These are phyloP conservation scores for Agrotis puta DNA, from an alignment of 2,888 invertebrate species.

Conservation along the genomic window DNA sequence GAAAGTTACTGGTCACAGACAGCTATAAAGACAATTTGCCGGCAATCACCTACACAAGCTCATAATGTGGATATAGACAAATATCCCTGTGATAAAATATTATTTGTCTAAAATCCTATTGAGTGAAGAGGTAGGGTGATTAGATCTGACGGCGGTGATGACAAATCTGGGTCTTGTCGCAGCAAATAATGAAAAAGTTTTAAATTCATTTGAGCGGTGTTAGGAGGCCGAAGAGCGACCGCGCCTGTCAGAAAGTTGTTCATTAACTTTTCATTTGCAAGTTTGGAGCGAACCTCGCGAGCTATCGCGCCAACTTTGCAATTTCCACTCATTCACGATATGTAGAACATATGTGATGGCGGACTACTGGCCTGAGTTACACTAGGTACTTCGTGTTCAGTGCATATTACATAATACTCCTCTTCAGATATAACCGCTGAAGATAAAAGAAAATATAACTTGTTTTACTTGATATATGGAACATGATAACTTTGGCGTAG, in stretches of 20 bases:
- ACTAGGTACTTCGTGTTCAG: slow-evolving; percentile 29
- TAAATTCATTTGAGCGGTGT: slow-evolving; percentile 79
- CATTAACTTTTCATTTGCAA: slow-evolving; percentile 89
- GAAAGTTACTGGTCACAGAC: slow-evolving; percentile 52
- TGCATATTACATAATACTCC: slow-evolving; percentile 23
- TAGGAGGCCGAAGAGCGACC: slow-evolving; percentile 77
- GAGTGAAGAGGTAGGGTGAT: slow-evolving; percentile 8
- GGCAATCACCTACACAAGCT: slow-evolving; percentile 50
- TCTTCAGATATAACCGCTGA: slow-evolving; percentile 1
- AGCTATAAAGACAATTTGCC: slow-evolving; percentile 59
- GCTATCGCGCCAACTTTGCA: slow-evolving; percentile 77
- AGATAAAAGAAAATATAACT: slow-evolving; percentile 25
- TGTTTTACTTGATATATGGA: slow-evolving; percentile 26
- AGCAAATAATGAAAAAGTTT: slow-evolving; percentile 85
- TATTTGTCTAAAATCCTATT: slow-evolving; percentile 13
- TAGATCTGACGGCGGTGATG: slow-evolving; percentile 59
- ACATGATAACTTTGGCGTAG: slow-evolving; percentile 37
- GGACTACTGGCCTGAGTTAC: slow-evolving; percentile 44
- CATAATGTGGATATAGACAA: slow-evolving; percentile 44
- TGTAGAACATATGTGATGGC: slow-evolving; percentile 67
- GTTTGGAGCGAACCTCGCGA: slow-evolving; percentile 79
- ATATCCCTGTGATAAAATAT: slow-evolving; percentile 17
- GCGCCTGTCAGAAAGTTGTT: slow-evolving; percentile 84
- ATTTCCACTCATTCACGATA: slow-evolving; percentile 76
- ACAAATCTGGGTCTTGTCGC: slow-evolving; percentile 76